A percentile compares a stretch with the other conserved stretches of the same genome.
phyloP scores from a whole-genome alignment of 1,140 invertebrate genomes.

The Eupristina koningsbergeri region DNA sequence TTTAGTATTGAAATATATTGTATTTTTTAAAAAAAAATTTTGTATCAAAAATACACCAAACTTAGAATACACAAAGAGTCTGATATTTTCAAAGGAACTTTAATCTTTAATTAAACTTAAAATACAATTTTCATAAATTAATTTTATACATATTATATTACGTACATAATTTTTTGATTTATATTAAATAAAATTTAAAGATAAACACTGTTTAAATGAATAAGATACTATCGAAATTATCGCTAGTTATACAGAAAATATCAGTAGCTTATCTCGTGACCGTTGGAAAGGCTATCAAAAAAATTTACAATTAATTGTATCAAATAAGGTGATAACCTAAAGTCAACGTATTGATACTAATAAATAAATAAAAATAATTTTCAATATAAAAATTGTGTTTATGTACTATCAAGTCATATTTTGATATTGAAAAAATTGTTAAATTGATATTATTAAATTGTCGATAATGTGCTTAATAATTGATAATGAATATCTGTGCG shows the following conservation, averaged over 20 bases:
- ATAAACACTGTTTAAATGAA: too few relatives aligned
- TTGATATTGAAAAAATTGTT: neutral
- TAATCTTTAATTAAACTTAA: too few relatives aligned
- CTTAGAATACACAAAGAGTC: too few relatives aligned
- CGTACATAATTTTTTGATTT: too few relatives aligned
- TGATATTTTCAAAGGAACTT: too few relatives aligned
- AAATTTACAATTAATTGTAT: neutral
- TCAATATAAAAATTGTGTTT: neutral
- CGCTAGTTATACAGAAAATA: neutral
- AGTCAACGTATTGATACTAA: neutral
- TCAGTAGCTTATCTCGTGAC: conserved; percentile 11
- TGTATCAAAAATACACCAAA: too few relatives aligned
- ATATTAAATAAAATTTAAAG: too few relatives aligned
- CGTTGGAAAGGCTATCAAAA: neutral
- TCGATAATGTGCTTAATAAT: neutral
- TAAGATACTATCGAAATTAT: neutral
- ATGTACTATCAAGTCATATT: neutral
- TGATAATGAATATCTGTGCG: too few relatives aligned
- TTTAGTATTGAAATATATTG: too few relatives aligned
- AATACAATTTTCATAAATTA: too few relatives aligned
- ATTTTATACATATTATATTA: too few relatives aligned
- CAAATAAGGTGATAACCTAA: neutral
- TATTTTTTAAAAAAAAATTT: too few relatives aligned
- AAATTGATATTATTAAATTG: neutral
- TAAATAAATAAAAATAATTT: neutral